phyloP scores from a whole-genome alignment of 2,797 vertebrate genomes.

The Xerus rutilus region DNA sequence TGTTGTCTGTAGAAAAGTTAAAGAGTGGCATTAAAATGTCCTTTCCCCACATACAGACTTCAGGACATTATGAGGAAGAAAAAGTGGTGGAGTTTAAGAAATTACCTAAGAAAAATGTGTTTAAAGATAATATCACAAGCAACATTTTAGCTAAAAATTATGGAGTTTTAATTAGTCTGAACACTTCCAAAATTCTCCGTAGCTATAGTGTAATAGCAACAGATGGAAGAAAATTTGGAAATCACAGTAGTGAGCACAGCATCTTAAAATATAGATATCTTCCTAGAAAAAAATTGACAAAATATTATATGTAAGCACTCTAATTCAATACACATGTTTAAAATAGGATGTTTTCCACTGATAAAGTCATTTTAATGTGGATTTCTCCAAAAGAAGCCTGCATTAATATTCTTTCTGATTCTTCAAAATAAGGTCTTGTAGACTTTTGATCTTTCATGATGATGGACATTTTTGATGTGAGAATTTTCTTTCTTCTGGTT shows the following conservation, averaged over 20 bases:
- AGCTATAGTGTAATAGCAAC: background rate
- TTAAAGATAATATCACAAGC: conserved; percentile 54
- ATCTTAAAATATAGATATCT: conserved; percentile 63
- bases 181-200: conserved; percentile 56
- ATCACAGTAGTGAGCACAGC: background rate
- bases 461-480: background rate
- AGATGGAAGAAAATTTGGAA: conserved; percentile 51
- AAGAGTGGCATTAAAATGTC: background rate
- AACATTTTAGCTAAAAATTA: conserved; percentile 58
- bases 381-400: background rate
- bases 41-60: conserved; percentile 47
- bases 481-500: conserved; percentile 12
- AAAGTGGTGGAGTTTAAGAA: background rate
- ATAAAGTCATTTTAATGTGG: background rate
- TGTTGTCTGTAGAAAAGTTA: conserved; percentile 10
- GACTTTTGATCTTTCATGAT: background rate
- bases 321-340: background rate
- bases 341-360: conserved; percentile 36
- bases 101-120: conserved; percentile 28
- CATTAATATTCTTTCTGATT: conserved; percentile 37
- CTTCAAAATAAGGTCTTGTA: background rate
- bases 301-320: background rate
- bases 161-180: conserved; percentile 62
- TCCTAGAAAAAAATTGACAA: conserved; percentile 34
- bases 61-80: conserved; percentile 38